Conservation (phyloP, 2,888 invertebrate genomes). For the Nysson spinosus region DNA sequence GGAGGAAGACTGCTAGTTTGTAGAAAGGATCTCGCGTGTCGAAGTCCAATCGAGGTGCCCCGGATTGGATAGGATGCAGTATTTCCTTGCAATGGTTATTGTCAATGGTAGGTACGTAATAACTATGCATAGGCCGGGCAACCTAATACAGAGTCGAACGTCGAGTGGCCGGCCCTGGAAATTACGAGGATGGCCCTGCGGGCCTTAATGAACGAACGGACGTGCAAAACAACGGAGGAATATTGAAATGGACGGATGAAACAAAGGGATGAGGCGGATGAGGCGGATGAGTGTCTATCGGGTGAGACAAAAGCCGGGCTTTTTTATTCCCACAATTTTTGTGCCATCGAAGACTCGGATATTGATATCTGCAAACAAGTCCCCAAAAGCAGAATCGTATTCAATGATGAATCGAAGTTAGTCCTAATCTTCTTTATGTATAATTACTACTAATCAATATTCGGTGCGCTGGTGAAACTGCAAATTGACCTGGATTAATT, state of each 20-base stretch:
- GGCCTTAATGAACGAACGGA: conserved; percentile 14
- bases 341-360: background rate
- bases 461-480: no score
- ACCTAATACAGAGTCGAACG: background rate
- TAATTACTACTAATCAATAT: no score
- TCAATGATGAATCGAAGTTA: no score
- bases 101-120: background rate
- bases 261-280: background rate
- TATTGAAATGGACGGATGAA: background rate
- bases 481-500: no score
- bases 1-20: no score
- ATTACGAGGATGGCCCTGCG: conserved; percentile 18
- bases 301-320: background rate
- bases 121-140: background rate
- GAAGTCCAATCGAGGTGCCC: background rate
- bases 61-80: no score
- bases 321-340: conserved; percentile 6
- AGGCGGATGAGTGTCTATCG: background rate
- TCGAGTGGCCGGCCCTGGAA: conserved; percentile 6
- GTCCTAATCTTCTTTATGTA: no score
- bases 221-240: conserved; percentile 7
- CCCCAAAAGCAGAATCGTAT: no score
- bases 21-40: no score
- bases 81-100: background rate
- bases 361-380: no score